These are phyloP conservation scores for Pogonomyrmex barbatus DNA, from an alignment of 1,140 invertebrate genomes.

Conservation along the genomic window DNA sequence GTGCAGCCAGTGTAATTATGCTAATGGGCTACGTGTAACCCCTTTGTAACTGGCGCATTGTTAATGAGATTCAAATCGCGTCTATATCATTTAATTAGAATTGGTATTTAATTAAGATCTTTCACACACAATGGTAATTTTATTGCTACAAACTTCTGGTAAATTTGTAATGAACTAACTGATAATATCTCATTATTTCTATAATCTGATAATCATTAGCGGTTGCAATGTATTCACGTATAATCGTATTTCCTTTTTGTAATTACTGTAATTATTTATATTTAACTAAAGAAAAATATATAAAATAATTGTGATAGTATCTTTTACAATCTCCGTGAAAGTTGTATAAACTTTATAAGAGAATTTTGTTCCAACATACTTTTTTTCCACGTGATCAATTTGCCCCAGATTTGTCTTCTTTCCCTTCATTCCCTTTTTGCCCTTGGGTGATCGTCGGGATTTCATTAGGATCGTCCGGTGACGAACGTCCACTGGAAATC, in stretches of 20 bases:
- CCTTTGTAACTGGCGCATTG: conserved; percentile 24
- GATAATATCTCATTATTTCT: conserved; percentile 13
- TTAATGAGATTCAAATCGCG: conserved; percentile 22
- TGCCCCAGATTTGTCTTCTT: background rate
- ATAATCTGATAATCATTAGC: conserved; percentile 9
- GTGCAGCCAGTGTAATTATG: conserved; percentile 11
- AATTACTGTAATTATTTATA: background rate
- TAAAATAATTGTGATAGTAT: background rate
- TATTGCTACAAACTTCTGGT: background rate
- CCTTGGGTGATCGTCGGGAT: background rate
- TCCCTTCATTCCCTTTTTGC: background rate
- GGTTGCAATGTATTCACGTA: background rate
- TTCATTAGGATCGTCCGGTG: conserved; percentile 59
- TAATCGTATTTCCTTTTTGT: background rate
- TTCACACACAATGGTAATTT: background rate
- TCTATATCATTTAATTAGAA: conserved; percentile 22
- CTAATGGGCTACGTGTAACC: background rate
- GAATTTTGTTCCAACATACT: background rate
- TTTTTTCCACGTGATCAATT: background rate
- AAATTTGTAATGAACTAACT: conserved; percentile 15
- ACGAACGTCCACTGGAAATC: conserved; percentile 61
- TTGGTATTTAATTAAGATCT: conserved; percentile 43
- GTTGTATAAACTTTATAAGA: background rate
- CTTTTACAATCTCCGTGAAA: background rate
- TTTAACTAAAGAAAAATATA: background rate